These are phyloP conservation scores for Mantis religiosa DNA, from an alignment of 2,888 invertebrate genomes.

Conservation along the genomic window DNA sequence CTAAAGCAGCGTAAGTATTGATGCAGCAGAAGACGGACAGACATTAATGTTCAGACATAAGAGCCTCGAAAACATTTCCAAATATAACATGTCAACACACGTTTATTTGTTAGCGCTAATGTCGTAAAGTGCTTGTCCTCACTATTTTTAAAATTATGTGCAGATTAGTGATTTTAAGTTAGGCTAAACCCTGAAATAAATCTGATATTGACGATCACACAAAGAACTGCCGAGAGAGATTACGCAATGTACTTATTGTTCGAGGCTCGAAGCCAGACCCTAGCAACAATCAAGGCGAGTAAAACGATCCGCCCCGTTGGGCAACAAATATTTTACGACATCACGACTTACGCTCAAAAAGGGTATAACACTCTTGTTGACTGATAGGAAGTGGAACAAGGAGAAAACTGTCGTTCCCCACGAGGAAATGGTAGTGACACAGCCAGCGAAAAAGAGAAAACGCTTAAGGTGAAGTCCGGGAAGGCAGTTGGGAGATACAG, in stretches of 20 bases:
- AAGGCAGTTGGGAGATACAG: neutral
- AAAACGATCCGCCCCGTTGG: neutral
- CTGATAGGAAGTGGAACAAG: neutral
- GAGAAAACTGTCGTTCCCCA: neutral
- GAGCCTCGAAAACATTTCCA: too few species aligned
- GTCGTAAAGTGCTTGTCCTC: too few species aligned
- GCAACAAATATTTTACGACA: neutral
- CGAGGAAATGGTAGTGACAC: neutral
- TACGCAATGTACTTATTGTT: neutral
- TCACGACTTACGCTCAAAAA: neutral
- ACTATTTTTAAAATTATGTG: too few species aligned
- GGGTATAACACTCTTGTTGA: neutral
- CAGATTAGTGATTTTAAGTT: neutral
- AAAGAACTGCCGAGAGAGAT: neutral
- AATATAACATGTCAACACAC: too few species aligned
- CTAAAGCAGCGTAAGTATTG: too few species aligned
- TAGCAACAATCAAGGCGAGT: neutral
- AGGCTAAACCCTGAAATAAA: neutral
- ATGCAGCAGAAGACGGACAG: too few species aligned
- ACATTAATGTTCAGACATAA: too few species aligned
- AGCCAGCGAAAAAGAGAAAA: neutral
- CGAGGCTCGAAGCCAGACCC: neutral
- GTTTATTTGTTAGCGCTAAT: too few species aligned
- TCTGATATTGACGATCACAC: neutral
- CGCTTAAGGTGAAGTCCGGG: neutral